These are phyloP conservation scores for Eilema sororculum DNA, from an alignment of 2,888 invertebrate species.

Conservation along the genomic window DNA sequence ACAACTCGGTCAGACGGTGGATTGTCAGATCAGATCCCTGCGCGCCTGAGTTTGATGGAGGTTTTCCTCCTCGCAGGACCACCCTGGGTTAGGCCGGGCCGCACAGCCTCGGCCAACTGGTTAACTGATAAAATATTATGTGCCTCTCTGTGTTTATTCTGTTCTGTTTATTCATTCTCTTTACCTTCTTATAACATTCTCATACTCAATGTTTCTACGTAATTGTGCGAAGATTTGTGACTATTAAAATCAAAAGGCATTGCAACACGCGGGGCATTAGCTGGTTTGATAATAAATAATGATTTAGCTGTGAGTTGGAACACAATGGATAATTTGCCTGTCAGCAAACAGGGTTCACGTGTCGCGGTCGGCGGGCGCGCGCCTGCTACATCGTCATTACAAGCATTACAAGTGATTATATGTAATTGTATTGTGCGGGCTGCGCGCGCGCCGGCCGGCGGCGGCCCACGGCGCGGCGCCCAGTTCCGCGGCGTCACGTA, in stretches of 20 bases:
- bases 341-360: neutral
- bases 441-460: neutral
- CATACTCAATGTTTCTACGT: neutral
- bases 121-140: too few species aligned
- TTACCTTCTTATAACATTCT: too few species aligned
- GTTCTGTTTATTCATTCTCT: too few species aligned
- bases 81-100: too few species aligned
- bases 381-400: neutral
- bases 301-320: neutral
- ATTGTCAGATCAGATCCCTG: too few species aligned
- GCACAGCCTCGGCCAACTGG: too few species aligned
- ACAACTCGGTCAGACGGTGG: too few species aligned
- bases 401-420: slow-evolving; percentile 15
- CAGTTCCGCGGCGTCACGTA: slow-evolving; percentile 43
- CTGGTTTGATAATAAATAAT: neutral
- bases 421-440: slow-evolving; percentile 12
- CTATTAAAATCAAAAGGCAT: neutral
- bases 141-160: too few species aligned
- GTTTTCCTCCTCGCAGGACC: too few species aligned
- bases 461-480: neutral
- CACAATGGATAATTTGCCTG: slow-evolving; percentile 2
- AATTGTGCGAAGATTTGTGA: neutral
- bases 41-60: too few species aligned
- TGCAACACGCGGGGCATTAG: neutral
- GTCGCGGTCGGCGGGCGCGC: neutral